Conservation (phyloP, 1,140 invertebrate species). For the Tetranychus urticae region DNA sequence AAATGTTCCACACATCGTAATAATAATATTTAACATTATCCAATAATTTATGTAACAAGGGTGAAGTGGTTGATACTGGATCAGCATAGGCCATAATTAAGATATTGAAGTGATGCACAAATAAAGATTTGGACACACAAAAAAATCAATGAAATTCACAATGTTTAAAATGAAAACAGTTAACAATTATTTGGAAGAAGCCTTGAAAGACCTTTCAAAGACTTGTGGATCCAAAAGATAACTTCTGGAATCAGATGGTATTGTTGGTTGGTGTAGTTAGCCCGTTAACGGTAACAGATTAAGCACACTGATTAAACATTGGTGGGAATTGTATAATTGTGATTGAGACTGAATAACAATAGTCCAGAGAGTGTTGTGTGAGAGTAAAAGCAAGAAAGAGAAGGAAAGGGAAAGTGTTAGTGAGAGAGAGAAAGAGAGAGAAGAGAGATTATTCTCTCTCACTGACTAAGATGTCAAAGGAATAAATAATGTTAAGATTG, state of each 20-base stretch:
- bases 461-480: no score
- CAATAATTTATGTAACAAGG: neutral
- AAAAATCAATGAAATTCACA: neutral
- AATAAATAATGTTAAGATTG: no score
- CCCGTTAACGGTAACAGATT: no score
- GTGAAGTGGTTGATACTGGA: neutral
- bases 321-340: neutral
- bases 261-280: no score
- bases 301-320: no score
- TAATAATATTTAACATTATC: slow-evolving; percentile 4
- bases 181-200: neutral
- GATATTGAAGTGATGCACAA: no score
- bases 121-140: no score
- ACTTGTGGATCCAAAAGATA: no score
- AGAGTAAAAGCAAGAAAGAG: neutral
- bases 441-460: neutral
- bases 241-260: no score
- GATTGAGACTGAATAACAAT: neutral
- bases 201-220: no score
- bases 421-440: neutral
- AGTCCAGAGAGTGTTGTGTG: neutral
- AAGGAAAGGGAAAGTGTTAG: neutral
- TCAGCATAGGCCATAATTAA: neutral
- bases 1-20: slow-evolving; percentile 9
- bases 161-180: neutral